These are phyloP conservation scores for Allolobophora icterica DNA, from an alignment of 2,888 invertebrate genomes.

Conservation along the genomic window DNA sequence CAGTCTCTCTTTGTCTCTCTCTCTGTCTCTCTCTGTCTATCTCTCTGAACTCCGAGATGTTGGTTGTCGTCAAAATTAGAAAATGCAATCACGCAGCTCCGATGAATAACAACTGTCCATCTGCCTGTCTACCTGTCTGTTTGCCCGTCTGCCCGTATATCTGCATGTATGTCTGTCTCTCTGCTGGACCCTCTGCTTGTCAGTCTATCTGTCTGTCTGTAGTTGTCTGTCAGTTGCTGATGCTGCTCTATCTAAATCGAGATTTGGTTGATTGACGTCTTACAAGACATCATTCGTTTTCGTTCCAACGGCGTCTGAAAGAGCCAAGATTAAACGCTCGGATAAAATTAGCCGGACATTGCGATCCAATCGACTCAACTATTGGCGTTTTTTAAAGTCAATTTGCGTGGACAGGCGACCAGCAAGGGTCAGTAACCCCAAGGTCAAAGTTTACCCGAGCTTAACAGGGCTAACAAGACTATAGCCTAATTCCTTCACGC, in stretches of 20 bases:
- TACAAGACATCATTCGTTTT: not conserved
- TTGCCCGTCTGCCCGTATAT: too few species aligned
- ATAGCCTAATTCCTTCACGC: too few species aligned
- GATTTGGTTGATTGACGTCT: conserved; percentile 5
- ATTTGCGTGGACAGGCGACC: not conserved
- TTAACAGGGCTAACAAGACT: not conserved
- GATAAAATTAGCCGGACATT: not conserved
- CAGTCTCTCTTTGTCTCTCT: too few species aligned
- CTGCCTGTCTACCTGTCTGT: not conserved
- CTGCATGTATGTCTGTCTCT: too few species aligned
- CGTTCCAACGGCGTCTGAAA: not conserved
- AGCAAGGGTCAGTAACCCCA: not conserved
- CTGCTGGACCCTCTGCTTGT: too few species aligned
- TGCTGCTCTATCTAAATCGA: not conserved
- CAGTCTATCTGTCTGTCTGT: not conserved
- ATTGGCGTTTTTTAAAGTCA: not conserved
- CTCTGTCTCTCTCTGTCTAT: too few species aligned
- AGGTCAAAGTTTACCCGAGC: not conserved
- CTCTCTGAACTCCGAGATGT: not conserved
- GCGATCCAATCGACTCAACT: not conserved
- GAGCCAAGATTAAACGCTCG: not conserved
- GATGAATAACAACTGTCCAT: not conserved
- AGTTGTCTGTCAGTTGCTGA: not conserved
- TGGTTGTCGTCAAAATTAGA: not conserved
- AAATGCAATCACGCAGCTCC: not conserved